Evolutionary conservation across 2,113 vertebrate genomes (phyloP), one percentile per base, ranked within the genome.

Genomic region (Arenaria interpres): DNA sequence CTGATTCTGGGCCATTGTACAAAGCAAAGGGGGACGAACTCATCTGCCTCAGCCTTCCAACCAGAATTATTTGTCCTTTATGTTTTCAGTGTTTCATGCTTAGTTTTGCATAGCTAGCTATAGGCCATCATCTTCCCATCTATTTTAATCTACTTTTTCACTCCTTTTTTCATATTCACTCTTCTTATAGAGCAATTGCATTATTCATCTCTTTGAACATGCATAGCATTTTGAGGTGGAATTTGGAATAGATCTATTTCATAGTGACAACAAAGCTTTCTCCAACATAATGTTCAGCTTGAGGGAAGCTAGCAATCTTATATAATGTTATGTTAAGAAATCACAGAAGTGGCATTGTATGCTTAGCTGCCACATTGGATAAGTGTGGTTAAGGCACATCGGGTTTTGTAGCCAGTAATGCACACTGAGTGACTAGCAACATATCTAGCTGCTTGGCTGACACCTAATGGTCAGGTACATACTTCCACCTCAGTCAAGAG

Each of bases 121-220:
- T 60, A 32, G 41, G 50, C 59, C 85, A 56, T 46, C 37, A 43
- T 95, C 24, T 73, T 63, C 53, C 27, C 14, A 54, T 71, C 46
- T 89, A 68, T 94, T 96, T 94, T 95, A 77, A 88, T 78, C 50
- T 71, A 27, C 8, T 30, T 95, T 85, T 91, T 59, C 57, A 50
- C 28, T 86, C 45, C 10, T 87, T 89, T 87, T 57, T 50, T 73
- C 21, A 19, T 71, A 83, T 69, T 86, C 3, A 1, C 77, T 82
- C 28, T 88, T 66, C 71, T 92, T 77, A 74, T 32, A 77, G 21
- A 84, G 25, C 23, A 91, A 60, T 16, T 94, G 54, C 82, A 90
- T 94, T 95, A 92, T 88, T 96, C 63, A 80, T 92, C 28, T 66
- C 59, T 90, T 90, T 81, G 88, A 95, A 81, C 68, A 86, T 11